Percentiles rank a stretch among this genome's conserved stretches.
Conservation (phyloP, 30 jellyfish, hydroid and myxozoan genomes). For the Phacellophora camtschatica region DNA sequence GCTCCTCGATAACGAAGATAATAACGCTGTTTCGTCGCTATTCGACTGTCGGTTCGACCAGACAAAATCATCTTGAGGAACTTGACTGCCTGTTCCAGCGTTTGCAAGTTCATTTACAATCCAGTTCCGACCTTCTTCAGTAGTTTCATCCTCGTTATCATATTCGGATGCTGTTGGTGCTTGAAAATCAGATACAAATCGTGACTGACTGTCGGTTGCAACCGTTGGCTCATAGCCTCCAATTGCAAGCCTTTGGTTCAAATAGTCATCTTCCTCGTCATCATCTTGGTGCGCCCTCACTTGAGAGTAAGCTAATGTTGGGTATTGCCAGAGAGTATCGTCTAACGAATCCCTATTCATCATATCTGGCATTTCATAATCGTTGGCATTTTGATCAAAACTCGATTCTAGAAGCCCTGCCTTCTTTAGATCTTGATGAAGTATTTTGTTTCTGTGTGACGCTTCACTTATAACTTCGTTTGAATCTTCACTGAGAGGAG, state of each 20-base stretch:
- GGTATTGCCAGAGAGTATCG: not conserved
- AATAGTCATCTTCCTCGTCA: not conserved
- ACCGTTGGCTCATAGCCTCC: not conserved
- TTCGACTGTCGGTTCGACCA: not conserved
- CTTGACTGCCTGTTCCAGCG: slow-evolving; percentile 42
- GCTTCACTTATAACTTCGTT: not conserved
- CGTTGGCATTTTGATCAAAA: not conserved
- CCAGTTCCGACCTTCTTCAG: slow-evolving; percentile 28
- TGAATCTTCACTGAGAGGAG: not conserved
- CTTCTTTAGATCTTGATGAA: slow-evolving; percentile 35
- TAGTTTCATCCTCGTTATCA: not conserved
- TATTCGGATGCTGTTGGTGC: slow-evolving; percentile 2
- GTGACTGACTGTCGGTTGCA: not conserved
- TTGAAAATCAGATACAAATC: not conserved
- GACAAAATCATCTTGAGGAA: slow-evolving; percentile 27
- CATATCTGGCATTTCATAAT: not conserved
- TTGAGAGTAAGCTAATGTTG: not conserved
- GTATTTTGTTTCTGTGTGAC: not conserved
- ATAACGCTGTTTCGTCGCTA: not conserved
- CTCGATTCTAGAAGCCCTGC: not conserved
- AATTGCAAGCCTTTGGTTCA: not conserved
- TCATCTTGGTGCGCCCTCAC: too few relatives aligned
- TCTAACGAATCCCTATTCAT: not conserved
- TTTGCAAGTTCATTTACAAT: slow-evolving; percentile 23
- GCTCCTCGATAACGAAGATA: not conserved